Percentiles rank a stretch among this genome's conserved stretches.
Evolutionary conservation across 1,140 invertebrate species (phyloP).

Genomic region (Meloidogyne chitwoodi): DNA sequence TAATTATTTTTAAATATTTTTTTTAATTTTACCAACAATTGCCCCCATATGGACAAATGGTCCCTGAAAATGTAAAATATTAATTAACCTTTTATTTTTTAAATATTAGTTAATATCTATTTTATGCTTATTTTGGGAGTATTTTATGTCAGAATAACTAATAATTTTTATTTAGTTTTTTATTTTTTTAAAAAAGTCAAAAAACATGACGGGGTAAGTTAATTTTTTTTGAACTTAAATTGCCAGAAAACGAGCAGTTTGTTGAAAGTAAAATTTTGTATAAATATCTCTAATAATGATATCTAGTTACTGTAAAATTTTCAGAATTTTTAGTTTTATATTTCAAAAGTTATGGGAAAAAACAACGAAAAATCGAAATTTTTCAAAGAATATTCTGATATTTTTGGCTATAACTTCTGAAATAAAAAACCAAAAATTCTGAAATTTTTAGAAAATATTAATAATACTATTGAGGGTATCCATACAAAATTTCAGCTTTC

Average conservation of each 20-base stretch:
- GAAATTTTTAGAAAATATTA: background rate
- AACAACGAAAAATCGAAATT: background rate
- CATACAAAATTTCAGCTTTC: background rate
- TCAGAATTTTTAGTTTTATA: background rate
- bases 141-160: no score
- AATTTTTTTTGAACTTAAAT: no score
- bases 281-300: background rate
- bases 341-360: background rate
- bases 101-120: no score
- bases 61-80: conserved; percentile 26
- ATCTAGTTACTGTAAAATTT: background rate
- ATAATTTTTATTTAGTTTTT: no score
- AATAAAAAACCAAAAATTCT: background rate
- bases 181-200: no score
- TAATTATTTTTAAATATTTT: background rate
- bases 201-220: no score
- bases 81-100: no score
- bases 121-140: no score
- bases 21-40: conserved; percentile 38
- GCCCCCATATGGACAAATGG: conserved; percentile 59
- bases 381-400: background rate
- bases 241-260: no score
- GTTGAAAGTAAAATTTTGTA: background rate
- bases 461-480: background rate
- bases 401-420: background rate